These are phyloP conservation scores for Thamnophis elegans DNA, from an alignment of 2,797 vertebrate genomes.

Conservation along the genomic window DNA sequence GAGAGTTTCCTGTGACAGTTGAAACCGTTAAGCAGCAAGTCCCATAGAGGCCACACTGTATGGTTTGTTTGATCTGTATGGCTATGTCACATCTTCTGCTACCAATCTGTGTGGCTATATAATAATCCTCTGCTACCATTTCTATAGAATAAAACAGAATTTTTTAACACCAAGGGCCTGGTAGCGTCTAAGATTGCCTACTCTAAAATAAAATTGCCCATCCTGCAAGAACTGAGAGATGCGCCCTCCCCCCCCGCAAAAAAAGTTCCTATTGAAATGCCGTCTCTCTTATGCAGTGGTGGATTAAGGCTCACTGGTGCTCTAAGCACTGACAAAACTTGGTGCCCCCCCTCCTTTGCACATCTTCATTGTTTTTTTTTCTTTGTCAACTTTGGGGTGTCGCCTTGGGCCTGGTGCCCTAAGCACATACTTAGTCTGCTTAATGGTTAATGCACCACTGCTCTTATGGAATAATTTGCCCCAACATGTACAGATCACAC, in stretches of 20 bases:
- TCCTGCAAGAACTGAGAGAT: neutral
- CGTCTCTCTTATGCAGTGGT: neutral
- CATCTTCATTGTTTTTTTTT: too few relatives aligned
- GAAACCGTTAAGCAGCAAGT: neutral
- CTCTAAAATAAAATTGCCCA: neutral
- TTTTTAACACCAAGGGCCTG: neutral
- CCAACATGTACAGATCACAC: neutral
- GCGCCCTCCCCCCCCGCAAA: fast-evolving
- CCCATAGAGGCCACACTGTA: neutral
- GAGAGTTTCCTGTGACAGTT: neutral
- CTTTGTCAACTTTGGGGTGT: too few relatives aligned
- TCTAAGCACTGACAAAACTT: too few relatives aligned
- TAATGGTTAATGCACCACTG: too few relatives aligned
- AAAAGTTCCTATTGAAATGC: neutral
- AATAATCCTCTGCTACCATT: neutral
- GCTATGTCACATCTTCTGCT: neutral
- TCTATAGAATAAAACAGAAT: neutral
- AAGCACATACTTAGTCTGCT: too few relatives aligned
- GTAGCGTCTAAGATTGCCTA: neutral
- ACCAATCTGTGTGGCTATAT: neutral
- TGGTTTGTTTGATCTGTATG: neutral
- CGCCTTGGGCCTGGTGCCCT: too few relatives aligned
- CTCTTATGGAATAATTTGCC: neutral
- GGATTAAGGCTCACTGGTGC: too few relatives aligned
- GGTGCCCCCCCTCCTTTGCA: too few relatives aligned